Conservation (phyloP, 1,140 invertebrate genomes). For the Camponotus pennsylvanicus region DNA sequence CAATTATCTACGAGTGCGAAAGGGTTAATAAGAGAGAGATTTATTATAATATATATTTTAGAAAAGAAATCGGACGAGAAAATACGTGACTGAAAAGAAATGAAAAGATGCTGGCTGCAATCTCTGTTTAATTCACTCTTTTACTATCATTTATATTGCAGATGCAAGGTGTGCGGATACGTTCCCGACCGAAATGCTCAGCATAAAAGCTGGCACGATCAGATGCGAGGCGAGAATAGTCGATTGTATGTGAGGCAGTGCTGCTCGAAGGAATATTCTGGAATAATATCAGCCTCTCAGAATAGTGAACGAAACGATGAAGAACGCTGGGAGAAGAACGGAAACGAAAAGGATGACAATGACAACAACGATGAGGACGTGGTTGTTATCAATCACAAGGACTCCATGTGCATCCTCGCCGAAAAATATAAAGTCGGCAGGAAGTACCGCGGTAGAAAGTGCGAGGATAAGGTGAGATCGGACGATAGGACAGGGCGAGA, state of each 20-base stretch:
- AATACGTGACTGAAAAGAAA: neutral
- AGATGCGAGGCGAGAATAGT: constrained; percentile 47
- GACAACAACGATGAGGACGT: constrained; percentile 57
- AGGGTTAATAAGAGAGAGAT: constrained; percentile 19
- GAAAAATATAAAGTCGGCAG: constrained; percentile 76
- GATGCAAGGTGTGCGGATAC: constrained; percentile 33
- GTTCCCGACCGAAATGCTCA: constrained; percentile 21
- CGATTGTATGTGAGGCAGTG: constrained; percentile 38
- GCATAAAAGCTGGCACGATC: constrained; percentile 56
- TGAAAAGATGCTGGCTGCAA: neutral
- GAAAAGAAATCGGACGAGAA: neutral
- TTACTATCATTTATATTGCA: constrained; percentile 33
- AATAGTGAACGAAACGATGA: constrained; percentile 67
- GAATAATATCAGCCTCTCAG: constrained; percentile 29
- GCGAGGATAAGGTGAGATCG: neutral
- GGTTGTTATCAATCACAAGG: constrained; percentile 75
- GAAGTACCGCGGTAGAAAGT: constrained; percentile 40
- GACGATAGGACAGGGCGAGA: constrained; percentile 16
- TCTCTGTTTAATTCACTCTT: constrained; percentile 34
- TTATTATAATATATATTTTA: neutral
- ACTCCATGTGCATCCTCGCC: constrained; percentile 78
- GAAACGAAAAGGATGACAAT: constrained; percentile 45
- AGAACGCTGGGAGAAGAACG: constrained; percentile 40
- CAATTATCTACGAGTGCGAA: constrained; percentile 18
- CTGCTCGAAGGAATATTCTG: constrained; percentile 45